Percentiles rank a stretch among this genome's conserved stretches.
Conservation (phyloP, 2,888 invertebrate species). For the Limnephilus auricula region DNA sequence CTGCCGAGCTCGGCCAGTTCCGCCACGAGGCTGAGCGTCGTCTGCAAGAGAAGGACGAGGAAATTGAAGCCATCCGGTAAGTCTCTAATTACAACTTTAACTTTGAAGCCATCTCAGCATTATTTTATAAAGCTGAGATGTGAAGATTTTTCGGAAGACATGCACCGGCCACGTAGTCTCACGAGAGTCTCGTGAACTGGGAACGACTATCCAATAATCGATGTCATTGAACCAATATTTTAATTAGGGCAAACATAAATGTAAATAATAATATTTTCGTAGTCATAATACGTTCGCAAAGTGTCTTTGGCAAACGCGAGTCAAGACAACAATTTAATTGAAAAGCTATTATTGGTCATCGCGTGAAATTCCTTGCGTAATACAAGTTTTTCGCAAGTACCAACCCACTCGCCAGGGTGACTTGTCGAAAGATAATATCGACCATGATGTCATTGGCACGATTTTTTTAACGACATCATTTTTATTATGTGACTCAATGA, state of each 20-base stretch:
- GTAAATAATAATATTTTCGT: not conserved
- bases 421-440: not conserved
- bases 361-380: not conserved
- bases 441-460: not conserved
- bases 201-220: not conserved
- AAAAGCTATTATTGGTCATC: not conserved
- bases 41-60: constrained; percentile 98
- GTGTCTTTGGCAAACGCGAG: not conserved
- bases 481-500: not conserved
- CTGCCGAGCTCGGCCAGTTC: constrained; percentile 95
- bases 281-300: not conserved
- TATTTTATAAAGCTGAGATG: too few species aligned
- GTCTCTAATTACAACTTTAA: constrained; percentile 68
- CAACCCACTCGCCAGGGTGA: not conserved
- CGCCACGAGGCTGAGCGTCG: constrained; percentile 98
- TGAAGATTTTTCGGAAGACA: not conserved
- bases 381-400: not conserved
- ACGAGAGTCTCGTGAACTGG: not conserved
- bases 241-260: not conserved
- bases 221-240: not conserved
- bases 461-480: not conserved
- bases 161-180: not conserved
- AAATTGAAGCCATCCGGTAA: constrained; percentile 98
- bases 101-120: too few species aligned
- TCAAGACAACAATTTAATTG: not conserved